A percentile compares a stretch with the other conserved stretches of the same genome.
Evolutionary conservation across 2,888 invertebrate genomes (phyloP).

Genomic region (Dynastes hyllus): DNA sequence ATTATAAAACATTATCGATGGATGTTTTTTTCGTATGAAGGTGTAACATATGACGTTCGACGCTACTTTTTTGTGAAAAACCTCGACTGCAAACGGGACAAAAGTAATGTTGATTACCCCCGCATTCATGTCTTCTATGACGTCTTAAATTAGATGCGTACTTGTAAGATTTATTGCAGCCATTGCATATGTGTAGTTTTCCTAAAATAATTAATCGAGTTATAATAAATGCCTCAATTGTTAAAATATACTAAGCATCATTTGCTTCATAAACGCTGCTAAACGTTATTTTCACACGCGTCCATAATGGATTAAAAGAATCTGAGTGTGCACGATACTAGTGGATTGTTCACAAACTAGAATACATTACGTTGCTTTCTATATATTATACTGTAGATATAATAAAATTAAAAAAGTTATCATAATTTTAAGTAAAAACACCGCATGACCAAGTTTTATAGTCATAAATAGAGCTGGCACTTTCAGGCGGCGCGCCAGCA

Average conservation of each 20-base stretch:
- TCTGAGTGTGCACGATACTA: no score
- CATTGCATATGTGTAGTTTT: slow-evolving; percentile 69
- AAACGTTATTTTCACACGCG: no score
- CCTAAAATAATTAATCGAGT: slow-evolving; percentile 47
- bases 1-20: neutral
- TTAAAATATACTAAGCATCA: slow-evolving; percentile 12
- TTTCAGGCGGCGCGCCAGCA: no score
- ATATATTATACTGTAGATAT: no score
- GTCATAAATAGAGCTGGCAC: no score
- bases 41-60: slow-evolving; percentile 74
- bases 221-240: neutral
- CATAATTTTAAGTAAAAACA: no score
- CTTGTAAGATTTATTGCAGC: slow-evolving; percentile 62
- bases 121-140: slow-evolving; percentile 68
- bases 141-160: slow-evolving; percentile 65
- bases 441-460: no score
- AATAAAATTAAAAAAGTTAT: no score
- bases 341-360: no score
- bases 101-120: slow-evolving; percentile 65
- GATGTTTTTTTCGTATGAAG: slow-evolving; percentile 63
- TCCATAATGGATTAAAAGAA: no score
- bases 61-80: slow-evolving; percentile 81
- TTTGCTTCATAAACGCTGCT: no score
- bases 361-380: no score
- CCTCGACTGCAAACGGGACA: slow-evolving; percentile 78